A percentile compares a stretch with the other conserved stretches of the same genome.
phyloP scores from a whole-genome alignment of 2,888 invertebrate genomes.

The Linyphia triangularis region DNA sequence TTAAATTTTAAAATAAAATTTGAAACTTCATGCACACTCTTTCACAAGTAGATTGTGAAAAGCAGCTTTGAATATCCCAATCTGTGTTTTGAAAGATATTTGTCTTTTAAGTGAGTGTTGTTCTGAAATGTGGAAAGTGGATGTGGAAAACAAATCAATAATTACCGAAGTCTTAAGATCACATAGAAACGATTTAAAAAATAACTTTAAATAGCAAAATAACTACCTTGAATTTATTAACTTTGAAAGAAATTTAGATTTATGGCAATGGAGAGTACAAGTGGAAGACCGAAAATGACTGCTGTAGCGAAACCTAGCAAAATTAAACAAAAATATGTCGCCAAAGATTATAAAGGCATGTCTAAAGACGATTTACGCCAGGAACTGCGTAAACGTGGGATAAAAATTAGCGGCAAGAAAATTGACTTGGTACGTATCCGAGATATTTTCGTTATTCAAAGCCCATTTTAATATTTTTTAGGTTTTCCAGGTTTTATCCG shows the following conservation, averaged over 20 bases:
- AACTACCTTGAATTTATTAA: not conserved
- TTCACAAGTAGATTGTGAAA: no score
- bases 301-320: constrained; percentile 55
- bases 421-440: constrained; percentile 74
- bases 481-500: not conserved
- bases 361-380: constrained; percentile 76
- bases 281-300: constrained; percentile 36
- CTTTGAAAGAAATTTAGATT: not conserved
- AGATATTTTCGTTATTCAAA: no score
- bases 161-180: constrained; percentile 40
- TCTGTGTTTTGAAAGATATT: not conserved
- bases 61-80: no score
- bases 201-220: not conserved
- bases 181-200: not conserved
- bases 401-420: constrained; percentile 75
- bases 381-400: constrained; percentile 74
- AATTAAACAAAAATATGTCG: constrained; percentile 57
- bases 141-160: constrained; percentile 55
- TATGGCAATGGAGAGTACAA: constrained; percentile 49
- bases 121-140: constrained; percentile 31
- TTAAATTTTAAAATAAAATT: not conserved
- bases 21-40: not conserved
- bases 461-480: not conserved
- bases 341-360: constrained; percentile 72
- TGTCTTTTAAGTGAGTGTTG: not conserved